Percentiles rank a stretch among this genome's conserved stretches.
Conservation (phyloP, 2,888 invertebrate genomes). For the Gymnocheta viridis region DNA sequence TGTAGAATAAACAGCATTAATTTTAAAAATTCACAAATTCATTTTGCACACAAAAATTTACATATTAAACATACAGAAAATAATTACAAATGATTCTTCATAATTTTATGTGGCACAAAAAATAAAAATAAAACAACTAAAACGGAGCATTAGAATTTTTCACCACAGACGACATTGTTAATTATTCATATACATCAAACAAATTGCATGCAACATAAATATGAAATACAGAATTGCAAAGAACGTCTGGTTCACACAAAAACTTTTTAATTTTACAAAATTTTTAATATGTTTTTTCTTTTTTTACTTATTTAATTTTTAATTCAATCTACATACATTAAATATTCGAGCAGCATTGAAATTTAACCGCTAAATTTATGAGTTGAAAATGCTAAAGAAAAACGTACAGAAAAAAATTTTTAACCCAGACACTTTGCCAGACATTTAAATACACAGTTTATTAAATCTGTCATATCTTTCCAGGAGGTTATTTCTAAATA, state of each 20-base stretch:
- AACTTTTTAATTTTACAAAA: conserved; percentile 41
- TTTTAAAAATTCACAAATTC: conserved; percentile 60
- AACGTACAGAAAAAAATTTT: conserved; percentile 1
- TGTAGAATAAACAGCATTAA: conserved; percentile 69
- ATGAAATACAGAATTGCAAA: conserved; percentile 64
- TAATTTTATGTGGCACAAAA: conserved; percentile 47
- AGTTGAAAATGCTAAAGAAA: conserved; percentile 5
- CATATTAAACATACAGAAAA: conserved; percentile 35
- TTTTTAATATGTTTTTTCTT: not conserved
- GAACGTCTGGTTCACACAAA: conserved; percentile 38
- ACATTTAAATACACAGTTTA: conserved; percentile 67
- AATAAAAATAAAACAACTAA: not conserved
- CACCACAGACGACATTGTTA: conserved; percentile 75
- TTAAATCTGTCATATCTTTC: conserved; percentile 71
- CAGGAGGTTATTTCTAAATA: conserved; percentile 72
- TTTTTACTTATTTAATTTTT: conserved; percentile 29
- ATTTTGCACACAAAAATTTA: conserved; percentile 28
- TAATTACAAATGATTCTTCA: conserved; percentile 60
- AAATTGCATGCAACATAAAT: conserved; percentile 80
- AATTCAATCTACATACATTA: conserved; percentile 44
- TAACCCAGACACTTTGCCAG: conserved; percentile 68
- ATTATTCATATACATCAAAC: conserved; percentile 80
- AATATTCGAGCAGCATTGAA: conserved; percentile 13
- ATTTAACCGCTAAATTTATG: conserved; percentile 49
- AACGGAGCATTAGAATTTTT: conserved; percentile 49